A percentile compares a stretch with the other conserved stretches of the same genome.
Evolutionary conservation across 2,797 vertebrate species (phyloP).

Genomic region (Melanotaenia boesemani): DNA sequence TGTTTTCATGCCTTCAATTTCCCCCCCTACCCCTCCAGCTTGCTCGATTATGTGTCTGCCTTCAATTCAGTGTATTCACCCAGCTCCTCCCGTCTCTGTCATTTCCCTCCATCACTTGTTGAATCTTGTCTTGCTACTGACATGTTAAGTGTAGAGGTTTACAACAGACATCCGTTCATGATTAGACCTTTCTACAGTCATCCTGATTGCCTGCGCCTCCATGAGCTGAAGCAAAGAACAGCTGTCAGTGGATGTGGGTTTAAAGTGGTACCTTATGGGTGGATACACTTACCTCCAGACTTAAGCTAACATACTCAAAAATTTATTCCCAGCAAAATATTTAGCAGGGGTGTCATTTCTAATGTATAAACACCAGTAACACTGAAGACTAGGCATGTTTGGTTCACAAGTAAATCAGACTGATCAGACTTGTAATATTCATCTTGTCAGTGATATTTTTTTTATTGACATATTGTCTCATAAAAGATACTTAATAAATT

Average conservation of each 20-base stretch:
- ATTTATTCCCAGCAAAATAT: conserved; percentile 20
- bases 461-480: too few relatives aligned
- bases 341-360: neutral
- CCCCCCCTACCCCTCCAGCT: neutral
- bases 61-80: conserved; percentile 27
- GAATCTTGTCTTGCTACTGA: conserved; percentile 32
- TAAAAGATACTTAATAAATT: too few relatives aligned
- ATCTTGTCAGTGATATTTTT: neutral
- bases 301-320: conserved; percentile 22
- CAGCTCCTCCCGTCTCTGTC: neutral
- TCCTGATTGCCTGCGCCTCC: conserved; percentile 38
- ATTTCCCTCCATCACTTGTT: conserved; percentile 2
- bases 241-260: conserved; percentile 40
- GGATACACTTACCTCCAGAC: conserved; percentile 31
- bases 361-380: neutral
- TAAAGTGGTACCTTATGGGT: conserved; percentile 24
- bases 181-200: conserved; percentile 45
- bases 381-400: neutral
- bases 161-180: conserved; percentile 38
- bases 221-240: conserved; percentile 35
- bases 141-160: conserved; percentile 34
- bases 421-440: neutral
- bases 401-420: neutral
- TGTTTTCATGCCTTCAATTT: neutral
- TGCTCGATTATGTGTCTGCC: conserved; percentile 2